phyloP scores from a whole-genome alignment of 2,888 invertebrate genomes.

The Furcula furcula region DNA sequence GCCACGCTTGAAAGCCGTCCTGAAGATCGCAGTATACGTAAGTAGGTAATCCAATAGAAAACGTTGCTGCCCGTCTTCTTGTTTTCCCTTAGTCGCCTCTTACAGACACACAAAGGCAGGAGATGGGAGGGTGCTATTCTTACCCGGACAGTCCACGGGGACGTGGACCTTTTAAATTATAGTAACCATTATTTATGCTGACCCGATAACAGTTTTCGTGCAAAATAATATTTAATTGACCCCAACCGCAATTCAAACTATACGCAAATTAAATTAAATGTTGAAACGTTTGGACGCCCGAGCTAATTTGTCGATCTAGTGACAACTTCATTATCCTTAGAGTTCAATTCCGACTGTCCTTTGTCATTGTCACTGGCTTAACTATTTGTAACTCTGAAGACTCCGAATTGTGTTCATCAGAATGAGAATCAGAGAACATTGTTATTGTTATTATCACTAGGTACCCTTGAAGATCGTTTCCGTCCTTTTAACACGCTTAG shows the following conservation, averaged over 20 bases:
- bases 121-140: too few species aligned
- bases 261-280: conserved; percentile 37
- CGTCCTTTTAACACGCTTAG: background rate
- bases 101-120: too few species aligned
- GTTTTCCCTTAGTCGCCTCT: too few species aligned
- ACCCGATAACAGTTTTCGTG: too few species aligned
- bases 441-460: too few species aligned
- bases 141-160: too few species aligned
- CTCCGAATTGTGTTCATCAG: conserved; percentile 2
- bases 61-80: too few species aligned
- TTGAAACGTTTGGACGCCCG: conserved; percentile 29
- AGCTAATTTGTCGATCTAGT: conserved; percentile 36
- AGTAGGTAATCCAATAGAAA: too few species aligned
- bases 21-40: too few species aligned
- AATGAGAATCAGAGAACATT: background rate
- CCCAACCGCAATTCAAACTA: conserved; percentile 24
- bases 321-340: conserved; percentile 37
- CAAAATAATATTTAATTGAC: conserved; percentile 14
- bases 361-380: conserved; percentile 23
- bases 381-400: conserved; percentile 9
- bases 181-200: background rate
- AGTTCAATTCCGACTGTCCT: conserved; percentile 26
- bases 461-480: too few species aligned
- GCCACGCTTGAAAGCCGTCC: too few species aligned
- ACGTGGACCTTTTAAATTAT: too few species aligned